phyloP scores from a whole-genome alignment of 2,797 vertebrate genomes.

The Zalophus californianus region DNA sequence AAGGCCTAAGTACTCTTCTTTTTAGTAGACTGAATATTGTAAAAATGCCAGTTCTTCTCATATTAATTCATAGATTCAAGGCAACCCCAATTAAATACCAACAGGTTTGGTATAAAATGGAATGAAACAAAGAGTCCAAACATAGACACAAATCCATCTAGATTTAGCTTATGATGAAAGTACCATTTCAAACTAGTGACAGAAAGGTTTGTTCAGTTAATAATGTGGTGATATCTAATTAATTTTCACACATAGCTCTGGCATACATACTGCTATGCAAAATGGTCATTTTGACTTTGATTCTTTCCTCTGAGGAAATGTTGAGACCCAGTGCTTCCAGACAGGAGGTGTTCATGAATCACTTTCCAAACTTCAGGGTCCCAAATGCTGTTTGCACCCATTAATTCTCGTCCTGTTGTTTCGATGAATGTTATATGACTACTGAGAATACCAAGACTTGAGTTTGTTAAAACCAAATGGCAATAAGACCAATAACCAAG shows the following conservation, averaged over 20 bases:
- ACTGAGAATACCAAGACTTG: not conserved
- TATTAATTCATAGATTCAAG: slow-evolving; percentile 31
- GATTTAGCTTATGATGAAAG: slow-evolving; percentile 45
- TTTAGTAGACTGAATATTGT: not conserved
- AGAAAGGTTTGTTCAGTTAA: not conserved
- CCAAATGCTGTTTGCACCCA: not conserved
- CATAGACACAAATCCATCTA: not conserved
- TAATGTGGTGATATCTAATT: not conserved
- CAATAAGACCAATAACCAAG: no score
- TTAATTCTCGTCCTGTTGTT: not conserved
- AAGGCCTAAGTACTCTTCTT: not conserved
- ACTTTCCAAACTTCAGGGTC: not conserved
- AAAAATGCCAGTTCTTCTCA: not conserved
- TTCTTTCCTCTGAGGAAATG: not conserved
- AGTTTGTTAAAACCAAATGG: not conserved
- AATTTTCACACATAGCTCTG: not conserved
- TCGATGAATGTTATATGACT: not conserved
- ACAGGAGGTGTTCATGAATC: not conserved
- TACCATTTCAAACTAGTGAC: not conserved
- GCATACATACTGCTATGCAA: not conserved
- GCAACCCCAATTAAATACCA: slow-evolving; percentile 9
- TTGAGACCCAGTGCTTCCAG: not conserved
- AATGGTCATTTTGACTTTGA: not conserved
- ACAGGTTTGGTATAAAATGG: not conserved
- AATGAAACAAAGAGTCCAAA: not conserved